Evolutionary conservation across 2,113 vertebrate genomes (phyloP).

Genomic region (Toxotes chatareus): DNA sequence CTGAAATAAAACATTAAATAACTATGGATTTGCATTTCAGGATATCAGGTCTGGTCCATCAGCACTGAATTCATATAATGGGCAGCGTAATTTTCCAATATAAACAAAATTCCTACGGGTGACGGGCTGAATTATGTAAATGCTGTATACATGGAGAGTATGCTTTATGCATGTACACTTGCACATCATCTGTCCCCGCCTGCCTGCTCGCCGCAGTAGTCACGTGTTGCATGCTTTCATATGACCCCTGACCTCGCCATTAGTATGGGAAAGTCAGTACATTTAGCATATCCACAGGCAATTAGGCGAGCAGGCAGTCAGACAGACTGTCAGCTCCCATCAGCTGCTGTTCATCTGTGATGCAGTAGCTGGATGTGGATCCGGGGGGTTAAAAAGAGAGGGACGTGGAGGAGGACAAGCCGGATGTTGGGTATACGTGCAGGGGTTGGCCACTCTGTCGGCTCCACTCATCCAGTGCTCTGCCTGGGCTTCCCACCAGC

Average conservation of each 20-base stretch:
- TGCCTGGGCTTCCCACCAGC: constrained; percentile 24
- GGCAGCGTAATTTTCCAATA: background rate
- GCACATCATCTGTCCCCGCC: background rate
- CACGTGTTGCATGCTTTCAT: constrained; percentile 19
- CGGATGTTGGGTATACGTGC: constrained; percentile 39
- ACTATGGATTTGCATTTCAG: too few relatives aligned
- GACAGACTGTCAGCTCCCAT: constrained; percentile 72
- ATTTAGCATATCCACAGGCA: constrained; percentile 58
- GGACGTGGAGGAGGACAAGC: constrained; percentile 16
- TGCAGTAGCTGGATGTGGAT: constrained; percentile 64
- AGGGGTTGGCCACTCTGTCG: constrained; percentile 39
- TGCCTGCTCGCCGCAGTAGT: background rate
- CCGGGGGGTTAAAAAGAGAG: constrained; percentile 20
- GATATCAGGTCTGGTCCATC: background rate
- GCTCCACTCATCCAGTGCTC: constrained; percentile 30
- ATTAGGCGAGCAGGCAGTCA: constrained; percentile 32
- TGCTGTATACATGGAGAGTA: background rate
- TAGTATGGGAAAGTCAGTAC: constrained; percentile 59
- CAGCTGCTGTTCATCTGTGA: constrained; percentile 64
- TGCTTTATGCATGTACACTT: background rate
- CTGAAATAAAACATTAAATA: too few relatives aligned
- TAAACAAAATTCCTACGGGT: background rate
- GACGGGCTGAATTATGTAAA: background rate
- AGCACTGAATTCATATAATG: background rate
- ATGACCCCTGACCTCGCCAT: constrained; percentile 63